Evolutionary conservation across 2,113 vertebrate genomes (phyloP).

Genomic region (Candoia aspera): DNA sequence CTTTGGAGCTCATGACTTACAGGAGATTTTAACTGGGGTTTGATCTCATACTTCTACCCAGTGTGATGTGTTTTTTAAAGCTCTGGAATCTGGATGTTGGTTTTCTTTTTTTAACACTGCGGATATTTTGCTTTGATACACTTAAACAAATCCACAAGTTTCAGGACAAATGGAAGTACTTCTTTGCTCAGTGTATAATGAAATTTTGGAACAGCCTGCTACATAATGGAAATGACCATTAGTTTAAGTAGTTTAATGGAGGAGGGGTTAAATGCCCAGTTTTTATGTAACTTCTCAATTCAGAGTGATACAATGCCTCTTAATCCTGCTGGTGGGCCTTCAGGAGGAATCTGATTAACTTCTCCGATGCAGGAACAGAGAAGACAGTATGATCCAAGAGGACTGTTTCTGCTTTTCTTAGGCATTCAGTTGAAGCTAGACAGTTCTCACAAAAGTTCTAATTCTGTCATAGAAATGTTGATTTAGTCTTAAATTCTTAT

Average conservation of each 20-base stretch:
- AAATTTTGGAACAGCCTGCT: not conserved
- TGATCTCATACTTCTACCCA: not conserved
- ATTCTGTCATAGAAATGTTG: not conserved
- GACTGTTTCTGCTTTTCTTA: not conserved
- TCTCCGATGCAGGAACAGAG: not conserved
- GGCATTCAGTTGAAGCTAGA: not conserved
- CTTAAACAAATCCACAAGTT: not conserved
- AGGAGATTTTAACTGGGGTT: not conserved
- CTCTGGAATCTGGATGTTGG: not conserved
- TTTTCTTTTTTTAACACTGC: not conserved
- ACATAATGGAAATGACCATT: not conserved
- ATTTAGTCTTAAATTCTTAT: not conserved
- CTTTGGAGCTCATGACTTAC: not conserved
- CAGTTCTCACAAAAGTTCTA: not conserved
- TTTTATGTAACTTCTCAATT: not conserved
- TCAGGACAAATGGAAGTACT: not conserved
- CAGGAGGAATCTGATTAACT: not conserved
- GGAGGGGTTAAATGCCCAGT: not conserved
- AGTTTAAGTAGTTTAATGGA: not conserved
- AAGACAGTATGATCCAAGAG: not conserved
- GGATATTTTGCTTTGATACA: not conserved
- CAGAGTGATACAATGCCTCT: not conserved
- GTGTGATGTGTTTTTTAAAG: not conserved
- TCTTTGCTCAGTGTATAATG: not conserved
- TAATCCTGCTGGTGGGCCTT: not conserved